A percentile compares a stretch with the other conserved stretches of the same genome.
phyloP scores from a whole-genome alignment of 2,113 vertebrate genomes.

The Ophthalmolycus amberensis region DNA sequence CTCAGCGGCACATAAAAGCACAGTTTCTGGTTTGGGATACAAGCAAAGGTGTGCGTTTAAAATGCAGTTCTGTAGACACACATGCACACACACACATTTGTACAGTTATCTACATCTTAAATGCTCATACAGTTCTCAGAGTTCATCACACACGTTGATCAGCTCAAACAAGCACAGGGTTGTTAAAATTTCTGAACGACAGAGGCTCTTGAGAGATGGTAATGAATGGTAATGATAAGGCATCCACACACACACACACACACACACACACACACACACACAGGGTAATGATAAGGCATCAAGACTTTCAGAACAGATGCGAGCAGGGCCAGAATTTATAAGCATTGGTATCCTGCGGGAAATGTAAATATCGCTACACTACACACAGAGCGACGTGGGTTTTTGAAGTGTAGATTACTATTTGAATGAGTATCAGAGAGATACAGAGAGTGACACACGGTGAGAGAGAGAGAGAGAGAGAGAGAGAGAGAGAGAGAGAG shows the following conservation, averaged over 20 bases:
- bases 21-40: background rate
- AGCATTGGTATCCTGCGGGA: conserved; percentile 41
- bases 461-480: conserved; percentile 2
- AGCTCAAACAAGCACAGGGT: conserved; percentile 49
- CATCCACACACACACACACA: conserved; percentile 9
- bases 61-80: background rate
- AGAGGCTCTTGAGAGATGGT: conserved; percentile 59
- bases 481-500: conserved; percentile 26
- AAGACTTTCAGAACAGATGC: conserved; percentile 48
- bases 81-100: background rate
- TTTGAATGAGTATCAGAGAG: conserved; percentile 48
- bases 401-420: conserved; percentile 50
- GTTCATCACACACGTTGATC: conserved; percentile 36
- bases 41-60: background rate
- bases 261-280: conserved; percentile 15
- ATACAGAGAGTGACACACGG: conserved; percentile 12
- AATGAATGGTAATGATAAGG: conserved; percentile 64
- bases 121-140: conserved; percentile 11
- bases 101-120: background rate
- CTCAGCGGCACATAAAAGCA: background rate
- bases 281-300: conserved; percentile 43
- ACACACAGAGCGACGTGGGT: conserved; percentile 25
- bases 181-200: conserved; percentile 63
- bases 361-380: conserved; percentile 54
- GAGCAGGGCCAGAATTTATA: conserved; percentile 57